Evolutionary conservation across 2,888 invertebrate genomes (phyloP).

Genomic region (Cephus pulcher): DNA sequence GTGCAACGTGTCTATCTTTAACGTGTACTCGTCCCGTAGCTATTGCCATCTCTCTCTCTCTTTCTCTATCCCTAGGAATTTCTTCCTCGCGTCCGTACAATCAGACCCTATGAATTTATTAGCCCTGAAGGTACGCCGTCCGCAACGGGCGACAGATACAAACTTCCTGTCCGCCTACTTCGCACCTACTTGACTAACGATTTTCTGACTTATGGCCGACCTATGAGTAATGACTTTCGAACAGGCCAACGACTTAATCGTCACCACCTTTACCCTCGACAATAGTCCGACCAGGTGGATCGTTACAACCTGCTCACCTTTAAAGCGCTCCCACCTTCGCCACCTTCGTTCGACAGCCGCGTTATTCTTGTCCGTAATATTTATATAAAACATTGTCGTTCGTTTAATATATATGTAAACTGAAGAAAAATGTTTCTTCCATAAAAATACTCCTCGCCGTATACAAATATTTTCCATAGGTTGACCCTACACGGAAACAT

Average conservation of each 20-base stretch:
- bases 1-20: neutral
- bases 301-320: neutral
- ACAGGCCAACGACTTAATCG: conserved; percentile 24
- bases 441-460: neutral
- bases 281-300: neutral
- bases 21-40: neutral
- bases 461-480: neutral
- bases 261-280: neutral
- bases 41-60: neutral
- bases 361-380: neutral
- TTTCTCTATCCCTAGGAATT: conserved; percentile 19
- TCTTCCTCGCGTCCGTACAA: conserved; percentile 21
- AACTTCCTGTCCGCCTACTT: conserved; percentile 23
- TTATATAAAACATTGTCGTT: neutral
- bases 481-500: neutral
- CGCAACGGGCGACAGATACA: conserved; percentile 30
- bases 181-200: conserved; percentile 30
- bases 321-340: neutral
- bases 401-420: neutral
- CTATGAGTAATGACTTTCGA: conserved; percentile 51
- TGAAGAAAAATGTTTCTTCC: neutral
- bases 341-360: neutral
- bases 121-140: conserved; percentile 36
- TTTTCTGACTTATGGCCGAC: conserved; percentile 43
- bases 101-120: conserved; percentile 42